Conservation (phyloP, 2,888 invertebrate genomes). For the Macrosiphum euphorbiae region DNA sequence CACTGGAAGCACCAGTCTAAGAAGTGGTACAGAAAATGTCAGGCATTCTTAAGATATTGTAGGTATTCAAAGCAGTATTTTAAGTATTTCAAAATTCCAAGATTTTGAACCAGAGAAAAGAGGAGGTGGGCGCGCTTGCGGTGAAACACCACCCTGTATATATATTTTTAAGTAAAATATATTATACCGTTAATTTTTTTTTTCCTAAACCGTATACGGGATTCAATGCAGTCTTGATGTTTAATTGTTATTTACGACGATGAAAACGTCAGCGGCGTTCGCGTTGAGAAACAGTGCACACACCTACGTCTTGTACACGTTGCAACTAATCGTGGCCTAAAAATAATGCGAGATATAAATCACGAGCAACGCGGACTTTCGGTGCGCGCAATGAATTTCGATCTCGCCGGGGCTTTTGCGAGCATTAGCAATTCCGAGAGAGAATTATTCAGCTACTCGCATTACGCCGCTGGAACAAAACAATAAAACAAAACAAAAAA, state of each 20-base stretch:
- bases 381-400: constrained; percentile 44
- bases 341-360: constrained; percentile 52
- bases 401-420: constrained; percentile 11
- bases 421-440: constrained; percentile 5
- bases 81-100: neutral
- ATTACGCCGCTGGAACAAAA: neutral
- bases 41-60: neutral
- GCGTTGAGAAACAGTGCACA: constrained; percentile 21
- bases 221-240: neutral
- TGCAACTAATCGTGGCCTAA: constrained; percentile 27
- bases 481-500: neutral
- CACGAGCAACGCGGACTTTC: constrained; percentile 27
- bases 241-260: constrained; percentile 58
- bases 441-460: constrained; percentile 13
- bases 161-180: constrained; percentile 10
- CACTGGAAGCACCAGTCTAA: neutral
- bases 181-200: neutral
- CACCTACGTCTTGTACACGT: neutral
- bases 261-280: constrained; percentile 25
- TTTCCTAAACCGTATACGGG: neutral
- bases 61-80: neutral
- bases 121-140: neutral
- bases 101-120: neutral
- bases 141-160: neutral
- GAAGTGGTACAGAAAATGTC: neutral